Conservation (phyloP, 2,888 invertebrate species). For the Parnassius apollo region DNA sequence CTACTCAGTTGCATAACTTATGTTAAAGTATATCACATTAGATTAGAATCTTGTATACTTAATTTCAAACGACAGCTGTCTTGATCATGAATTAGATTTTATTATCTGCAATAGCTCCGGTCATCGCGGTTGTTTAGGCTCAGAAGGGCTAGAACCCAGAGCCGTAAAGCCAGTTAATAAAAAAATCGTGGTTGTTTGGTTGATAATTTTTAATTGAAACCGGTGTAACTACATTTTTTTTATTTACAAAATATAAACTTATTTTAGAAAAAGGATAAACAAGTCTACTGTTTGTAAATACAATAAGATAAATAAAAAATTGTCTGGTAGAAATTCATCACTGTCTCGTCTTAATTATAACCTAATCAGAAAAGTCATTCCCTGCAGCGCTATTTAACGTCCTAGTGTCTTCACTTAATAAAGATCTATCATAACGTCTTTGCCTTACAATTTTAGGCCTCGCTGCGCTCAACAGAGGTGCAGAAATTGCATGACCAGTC, state of each 20-base stretch:
- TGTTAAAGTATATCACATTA: constrained; percentile 72
- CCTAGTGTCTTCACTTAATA: constrained; percentile 69
- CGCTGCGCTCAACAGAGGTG: constrained; percentile 70
- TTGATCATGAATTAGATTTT: constrained; percentile 25
- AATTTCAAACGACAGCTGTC: constrained; percentile 31
- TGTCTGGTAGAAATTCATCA: constrained; percentile 9
- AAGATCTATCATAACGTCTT: constrained; percentile 69
- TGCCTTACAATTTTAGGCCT: constrained; percentile 72
- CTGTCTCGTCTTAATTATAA: constrained; percentile 12
- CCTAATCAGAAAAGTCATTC: constrained; percentile 72
- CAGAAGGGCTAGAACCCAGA: no score
- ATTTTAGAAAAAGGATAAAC: no score
- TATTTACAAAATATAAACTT: no score
- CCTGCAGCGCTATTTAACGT: constrained; percentile 65
- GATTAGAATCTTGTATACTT: constrained; percentile 74
- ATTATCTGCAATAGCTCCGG: constrained; percentile 20
- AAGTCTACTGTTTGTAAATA: no score
- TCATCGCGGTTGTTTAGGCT: background rate
- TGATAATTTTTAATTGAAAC: no score
- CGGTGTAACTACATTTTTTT: no score
- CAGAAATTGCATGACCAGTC: constrained; percentile 69
- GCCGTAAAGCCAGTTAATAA: no score
- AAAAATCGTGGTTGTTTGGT: no score
- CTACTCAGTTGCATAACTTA: constrained; percentile 54
- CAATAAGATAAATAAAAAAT: constrained; percentile 3